Evolutionary conservation across 2,888 invertebrate species (phyloP).

Genomic region (Maniola hyperantus): DNA sequence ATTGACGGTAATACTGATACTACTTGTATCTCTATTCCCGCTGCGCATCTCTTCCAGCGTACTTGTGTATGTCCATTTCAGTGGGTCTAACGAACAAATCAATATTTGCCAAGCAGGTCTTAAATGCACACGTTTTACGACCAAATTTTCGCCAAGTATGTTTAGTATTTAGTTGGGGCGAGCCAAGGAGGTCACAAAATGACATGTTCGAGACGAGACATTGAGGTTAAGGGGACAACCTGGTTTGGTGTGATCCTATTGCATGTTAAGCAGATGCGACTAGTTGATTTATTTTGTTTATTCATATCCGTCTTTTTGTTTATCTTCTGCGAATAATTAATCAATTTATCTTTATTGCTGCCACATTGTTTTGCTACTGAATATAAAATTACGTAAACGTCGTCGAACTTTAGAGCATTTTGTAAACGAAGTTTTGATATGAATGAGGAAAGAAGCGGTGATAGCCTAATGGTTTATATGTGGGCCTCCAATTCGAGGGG

Average conservation of each 20-base stretch:
- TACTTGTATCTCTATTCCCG: no score
- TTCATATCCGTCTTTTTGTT: not conserved
- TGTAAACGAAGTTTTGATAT: not conserved
- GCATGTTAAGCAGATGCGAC: not conserved
- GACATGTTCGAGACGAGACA: not conserved
- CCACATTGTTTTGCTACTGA: not conserved
- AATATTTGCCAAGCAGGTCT: slow-evolving; percentile 4
- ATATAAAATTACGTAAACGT: not conserved
- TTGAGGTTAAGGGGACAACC: not conserved
- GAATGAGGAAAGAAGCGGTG: no score
- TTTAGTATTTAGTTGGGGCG: not conserved
- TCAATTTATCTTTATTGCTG: not conserved
- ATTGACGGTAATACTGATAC: no score
- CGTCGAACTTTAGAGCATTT: not conserved
- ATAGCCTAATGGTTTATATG: no score
- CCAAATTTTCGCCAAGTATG: not conserved
- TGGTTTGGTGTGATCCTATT: slow-evolving; percentile 1
- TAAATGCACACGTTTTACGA: not conserved
- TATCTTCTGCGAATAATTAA: not conserved
- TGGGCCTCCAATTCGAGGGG: no score
- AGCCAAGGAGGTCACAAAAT: not conserved
- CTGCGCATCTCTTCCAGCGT: no score
- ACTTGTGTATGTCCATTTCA: no score
- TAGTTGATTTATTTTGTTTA: not conserved
- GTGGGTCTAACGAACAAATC: not conserved